phyloP scores from a whole-genome alignment of 2,113 vertebrate species.

The Oreocharis arfaki region DNA sequence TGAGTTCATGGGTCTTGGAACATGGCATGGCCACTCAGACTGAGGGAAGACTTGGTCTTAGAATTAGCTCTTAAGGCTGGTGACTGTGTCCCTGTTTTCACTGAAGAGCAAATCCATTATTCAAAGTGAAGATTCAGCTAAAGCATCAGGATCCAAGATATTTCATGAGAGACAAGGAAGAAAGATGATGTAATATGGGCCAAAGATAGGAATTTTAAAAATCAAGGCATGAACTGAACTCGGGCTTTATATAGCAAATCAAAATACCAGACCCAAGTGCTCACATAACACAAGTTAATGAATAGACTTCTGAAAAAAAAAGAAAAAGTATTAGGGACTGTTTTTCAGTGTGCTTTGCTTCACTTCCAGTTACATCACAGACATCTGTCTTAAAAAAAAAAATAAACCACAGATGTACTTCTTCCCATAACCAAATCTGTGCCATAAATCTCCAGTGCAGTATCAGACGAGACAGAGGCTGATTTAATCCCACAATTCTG shows the following conservation, averaged over 20 bases:
- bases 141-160: neutral
- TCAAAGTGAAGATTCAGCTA: neutral
- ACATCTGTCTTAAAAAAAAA: neutral
- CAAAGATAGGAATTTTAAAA: neutral
- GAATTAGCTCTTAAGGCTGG: neutral
- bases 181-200: neutral
- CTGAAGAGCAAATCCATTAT: neutral
- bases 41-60: neutral
- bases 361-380: constrained; percentile 1
- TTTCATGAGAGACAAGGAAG: neutral
- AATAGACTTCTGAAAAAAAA: neutral
- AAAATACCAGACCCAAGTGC: neutral
- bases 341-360: neutral
- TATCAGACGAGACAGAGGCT: neutral
- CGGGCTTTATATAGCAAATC: neutral
- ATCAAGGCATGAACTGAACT: neutral
- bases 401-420: neutral
- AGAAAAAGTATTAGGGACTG: neutral
- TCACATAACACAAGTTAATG: neutral
- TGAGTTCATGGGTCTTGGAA: neutral
- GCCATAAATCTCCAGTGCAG: neutral
- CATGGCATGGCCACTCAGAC: neutral
- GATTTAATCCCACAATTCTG: neutral
- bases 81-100: neutral
- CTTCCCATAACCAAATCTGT: neutral